Conservation (phyloP, 2,113 vertebrate species). For the Melospiza georgiana region DNA sequence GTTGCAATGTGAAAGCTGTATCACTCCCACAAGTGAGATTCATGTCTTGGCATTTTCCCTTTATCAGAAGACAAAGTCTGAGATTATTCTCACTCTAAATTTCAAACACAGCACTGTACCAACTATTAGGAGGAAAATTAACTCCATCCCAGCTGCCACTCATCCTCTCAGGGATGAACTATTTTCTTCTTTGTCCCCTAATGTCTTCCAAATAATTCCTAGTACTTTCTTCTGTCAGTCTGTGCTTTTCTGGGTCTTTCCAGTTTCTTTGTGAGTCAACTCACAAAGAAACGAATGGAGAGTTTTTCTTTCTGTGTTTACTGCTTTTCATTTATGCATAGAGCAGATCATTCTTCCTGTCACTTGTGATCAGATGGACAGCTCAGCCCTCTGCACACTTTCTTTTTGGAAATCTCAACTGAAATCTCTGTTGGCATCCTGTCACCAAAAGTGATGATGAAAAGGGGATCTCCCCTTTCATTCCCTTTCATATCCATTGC, state of each 20-base stretch:
- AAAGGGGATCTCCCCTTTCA: not conserved
- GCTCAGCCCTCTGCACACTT: not conserved
- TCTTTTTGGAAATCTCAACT: not conserved
- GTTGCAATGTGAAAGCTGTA: not conserved
- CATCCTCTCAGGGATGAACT: not conserved
- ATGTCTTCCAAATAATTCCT: not conserved
- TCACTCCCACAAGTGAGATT: not conserved
- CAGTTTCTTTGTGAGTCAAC: not conserved
- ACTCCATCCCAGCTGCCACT: not conserved
- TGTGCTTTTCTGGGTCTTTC: not conserved
- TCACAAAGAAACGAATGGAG: not conserved
- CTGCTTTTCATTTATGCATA: not conserved
- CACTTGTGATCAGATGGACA: not conserved
- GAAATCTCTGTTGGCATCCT: not conserved
- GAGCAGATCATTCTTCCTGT: not conserved
- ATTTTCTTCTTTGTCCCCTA: not conserved
- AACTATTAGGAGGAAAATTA: not conserved
- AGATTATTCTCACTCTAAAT: not conserved
- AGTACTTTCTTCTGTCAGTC: not conserved
- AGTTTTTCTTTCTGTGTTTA: not conserved
- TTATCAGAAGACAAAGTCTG: not conserved
- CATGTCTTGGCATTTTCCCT: not conserved
- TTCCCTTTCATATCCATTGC: not conserved
- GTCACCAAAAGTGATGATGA: not conserved
- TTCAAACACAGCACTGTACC: not conserved